phyloP scores from a whole-genome alignment of 92 coral and sea anemone genomes.

The Palythoa grandiflora region DNA sequence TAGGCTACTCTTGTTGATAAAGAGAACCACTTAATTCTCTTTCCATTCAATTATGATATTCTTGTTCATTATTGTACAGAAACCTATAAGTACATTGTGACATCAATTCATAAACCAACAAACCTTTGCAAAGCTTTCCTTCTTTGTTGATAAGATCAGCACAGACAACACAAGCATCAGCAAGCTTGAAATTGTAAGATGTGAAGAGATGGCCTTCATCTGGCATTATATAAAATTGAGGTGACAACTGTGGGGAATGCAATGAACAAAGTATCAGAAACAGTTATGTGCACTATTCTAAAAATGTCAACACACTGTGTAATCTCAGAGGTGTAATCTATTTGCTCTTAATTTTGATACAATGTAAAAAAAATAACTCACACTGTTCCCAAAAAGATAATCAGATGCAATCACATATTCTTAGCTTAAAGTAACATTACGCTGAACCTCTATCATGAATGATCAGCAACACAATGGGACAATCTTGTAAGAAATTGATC shows the following conservation, averaged over 20 bases:
- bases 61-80: too few relatives aligned
- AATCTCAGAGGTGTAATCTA: too few relatives aligned
- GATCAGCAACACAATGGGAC: background rate
- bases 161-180: slow-evolving; percentile 79
- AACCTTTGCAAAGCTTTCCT: slow-evolving; percentile 79
- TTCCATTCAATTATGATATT: too few relatives aligned
- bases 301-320: background rate
- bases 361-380: too few relatives aligned
- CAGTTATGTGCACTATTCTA: background rate
- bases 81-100: too few relatives aligned
- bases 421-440: background rate
- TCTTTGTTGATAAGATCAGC: slow-evolving; percentile 59
- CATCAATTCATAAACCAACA: background rate
- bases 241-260: background rate
- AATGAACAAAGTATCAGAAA: background rate
- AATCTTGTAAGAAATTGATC: too few relatives aligned
- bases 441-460: background rate
- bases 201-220: slow-evolving; percentile 67
- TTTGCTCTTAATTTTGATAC: too few relatives aligned
- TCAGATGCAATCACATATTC: background rate
- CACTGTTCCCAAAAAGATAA: background rate
- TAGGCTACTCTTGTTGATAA: too few relatives aligned
- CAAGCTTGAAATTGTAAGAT: slow-evolving; percentile 64
- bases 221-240: slow-evolving; percentile 27
- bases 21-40: too few relatives aligned